Evolutionary conservation across 2,888 invertebrate species (phyloP).

Genomic region (Philereme transversata): DNA sequence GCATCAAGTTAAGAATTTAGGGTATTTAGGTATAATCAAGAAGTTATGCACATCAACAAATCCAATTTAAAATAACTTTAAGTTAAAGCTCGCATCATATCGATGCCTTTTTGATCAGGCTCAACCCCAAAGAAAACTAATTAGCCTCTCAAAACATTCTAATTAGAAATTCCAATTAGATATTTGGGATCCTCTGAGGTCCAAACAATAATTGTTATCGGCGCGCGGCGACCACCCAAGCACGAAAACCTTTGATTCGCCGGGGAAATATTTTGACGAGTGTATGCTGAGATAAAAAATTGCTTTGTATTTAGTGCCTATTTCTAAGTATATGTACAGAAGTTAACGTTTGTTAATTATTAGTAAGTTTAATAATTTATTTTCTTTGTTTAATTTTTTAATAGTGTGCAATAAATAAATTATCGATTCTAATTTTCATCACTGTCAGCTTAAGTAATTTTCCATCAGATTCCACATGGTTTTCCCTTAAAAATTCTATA

Average conservation of each 20-base stretch:
- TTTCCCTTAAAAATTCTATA: too few relatives aligned
- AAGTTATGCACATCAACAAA: not conserved
- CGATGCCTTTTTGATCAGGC: constrained; percentile 51
- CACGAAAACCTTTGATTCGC: constrained; percentile 64
- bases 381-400: too few relatives aligned
- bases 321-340: too few relatives aligned
- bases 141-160: constrained; percentile 62
- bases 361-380: too few relatives aligned
- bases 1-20: too few relatives aligned
- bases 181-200: constrained; percentile 73
- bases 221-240: constrained; percentile 69
- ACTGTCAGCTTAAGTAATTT: too few relatives aligned
- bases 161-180: constrained; percentile 83
- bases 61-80: constrained; percentile 11
- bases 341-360: too few relatives aligned
- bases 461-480: too few relatives aligned
- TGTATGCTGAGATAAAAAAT: constrained; percentile 27
- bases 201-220: constrained; percentile 77
- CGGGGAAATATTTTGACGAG: constrained; percentile 58
- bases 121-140: constrained; percentile 65
- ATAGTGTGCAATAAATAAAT: too few relatives aligned
- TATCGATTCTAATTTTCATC: too few relatives aligned
- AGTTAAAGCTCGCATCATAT: constrained; percentile 16
- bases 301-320: not conserved
- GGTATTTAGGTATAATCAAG: too few relatives aligned